Evolutionary conservation across 2,888 invertebrate genomes (phyloP), one percentile per base, ranked within the genome.

Genomic region (Mythimna vitellina): DNA sequence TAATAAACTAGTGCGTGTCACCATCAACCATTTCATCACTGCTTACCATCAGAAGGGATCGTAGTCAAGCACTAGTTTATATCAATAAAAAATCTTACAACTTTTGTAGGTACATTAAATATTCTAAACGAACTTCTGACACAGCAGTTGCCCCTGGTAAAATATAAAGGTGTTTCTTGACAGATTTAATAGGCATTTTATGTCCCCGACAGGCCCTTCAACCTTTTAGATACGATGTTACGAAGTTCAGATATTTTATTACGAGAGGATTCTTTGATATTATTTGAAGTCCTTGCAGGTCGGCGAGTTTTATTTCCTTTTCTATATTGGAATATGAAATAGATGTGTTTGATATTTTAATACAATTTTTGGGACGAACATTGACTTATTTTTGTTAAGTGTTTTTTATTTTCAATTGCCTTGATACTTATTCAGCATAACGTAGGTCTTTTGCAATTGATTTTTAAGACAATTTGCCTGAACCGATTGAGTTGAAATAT

Each of bases 131-230:
- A 14, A 46, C 6, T 46, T 46, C 49, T 57, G 14, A 65, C 35
- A 56, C 42, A 38, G 20, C 61, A 51, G 49, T 10, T 49, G 42
- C 9, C 29, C 25, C 17, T 20, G n/a, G 22, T 12, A 49, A 67
- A 70, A 29, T 46, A 53, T 0, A 22, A 53, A 53, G 62, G 56
- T 64, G 46, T 78, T 57, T 62, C 71, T 81, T 78, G 70, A 66
- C 67, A 53, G 65, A 65, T 73, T 69, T 75, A 63, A 68, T 76
- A 61, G 61, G 49, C 49, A 38, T 81, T 84, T 82, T 78, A 81
- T 64, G 63, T 58, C 51, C 49, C 8, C 35, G 38, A 20, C 67
- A 70, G 51, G 29, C 65, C 32, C 67, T 64, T 32, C 38, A 22
- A 65, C 70, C 56, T 57, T 76, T 71, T 54, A 66, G 67, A 78